Evolutionary conservation across 2,888 invertebrate genomes (phyloP), one percentile per base, ranked within the genome.

Genomic region (Anodontia alba): DNA sequence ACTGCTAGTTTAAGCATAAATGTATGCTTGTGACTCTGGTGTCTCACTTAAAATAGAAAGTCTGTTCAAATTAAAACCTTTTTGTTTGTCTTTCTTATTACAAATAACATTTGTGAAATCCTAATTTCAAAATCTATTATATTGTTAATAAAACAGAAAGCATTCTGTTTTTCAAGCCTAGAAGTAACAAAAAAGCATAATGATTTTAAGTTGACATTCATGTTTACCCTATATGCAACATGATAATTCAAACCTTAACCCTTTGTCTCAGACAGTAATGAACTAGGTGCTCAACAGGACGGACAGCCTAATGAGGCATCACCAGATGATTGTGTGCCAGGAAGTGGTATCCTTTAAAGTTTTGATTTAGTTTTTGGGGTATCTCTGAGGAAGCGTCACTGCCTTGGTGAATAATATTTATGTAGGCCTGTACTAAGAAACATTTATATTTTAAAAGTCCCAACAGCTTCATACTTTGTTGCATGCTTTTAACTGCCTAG

Each of bases 221-320:
- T 69, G 42, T 43, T n/a, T 69, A 17, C 38, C n/a, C n/a, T n/a
- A 31, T 43, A 42, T 42, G 42, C 42, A 42, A 42, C 42, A 42
- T 42, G 38, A 70, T 70, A 43, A 70, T 70, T 70, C 29, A 38
- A 70, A 70, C 70, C 70, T 70, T 70, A 70, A 70, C 70, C 69
- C 70, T 49, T 57, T 49, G 70, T 38, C 46, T n/a, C 46, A 70
- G 70, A 70, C 49, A 49, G 70, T 49, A 70, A 36, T 38, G 49
- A 70, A 49, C 38, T 49, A 70, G 70, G 23, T 49, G 46, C 49
- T 46, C 70, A 70, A 70, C 70, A 70, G 70, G 31, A 70, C 23
- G 70, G 38, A 38, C 49, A 70, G 29, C 70, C 70, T 70, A n/a
- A 49, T 20, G 70, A 70, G 29, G 70, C 70, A 70, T 31, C 26